phyloP scores from a whole-genome alignment of 2,113 vertebrate species.

The Halichoeres trimaculatus region DNA sequence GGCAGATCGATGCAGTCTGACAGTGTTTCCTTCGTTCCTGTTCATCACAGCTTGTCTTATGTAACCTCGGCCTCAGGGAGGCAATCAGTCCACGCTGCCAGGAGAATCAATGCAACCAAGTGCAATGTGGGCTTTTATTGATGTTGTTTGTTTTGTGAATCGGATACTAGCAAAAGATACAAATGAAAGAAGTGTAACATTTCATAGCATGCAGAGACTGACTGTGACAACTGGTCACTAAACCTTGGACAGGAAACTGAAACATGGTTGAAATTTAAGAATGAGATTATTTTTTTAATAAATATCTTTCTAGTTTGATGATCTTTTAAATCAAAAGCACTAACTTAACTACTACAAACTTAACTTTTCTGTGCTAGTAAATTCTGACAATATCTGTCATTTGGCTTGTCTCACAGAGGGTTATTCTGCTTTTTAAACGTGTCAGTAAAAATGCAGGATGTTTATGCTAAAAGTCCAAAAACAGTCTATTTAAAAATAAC shows the following conservation, averaged over 20 bases:
- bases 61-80: conserved; percentile 52
- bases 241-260: not conserved
- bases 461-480: too few relatives aligned
- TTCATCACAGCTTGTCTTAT: conserved; percentile 59
- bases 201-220: not conserved
- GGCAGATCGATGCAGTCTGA: conserved; percentile 43
- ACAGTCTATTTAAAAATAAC: too few relatives aligned
- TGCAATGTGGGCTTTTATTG: conserved; percentile 45
- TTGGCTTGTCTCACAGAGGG: too few relatives aligned
- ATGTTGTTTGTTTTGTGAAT: conserved; percentile 36
- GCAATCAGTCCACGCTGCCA: conserved; percentile 37
- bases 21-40: conserved; percentile 23
- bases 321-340: not conserved
- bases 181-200: not conserved
- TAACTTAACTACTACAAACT: too few relatives aligned
- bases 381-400: too few relatives aligned
- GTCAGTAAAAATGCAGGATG: too few relatives aligned
- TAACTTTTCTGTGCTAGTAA: too few relatives aligned
- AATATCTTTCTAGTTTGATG: not conserved
- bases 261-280: not conserved
- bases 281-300: not conserved
- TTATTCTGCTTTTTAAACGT: too few relatives aligned
- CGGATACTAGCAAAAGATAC: conserved; percentile 8
- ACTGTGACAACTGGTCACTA: not conserved
- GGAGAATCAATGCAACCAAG: conserved; percentile 52